phyloP scores from a whole-genome alignment of 2,797 vertebrate genomes.

The Leucoraja ocellata region DNA sequence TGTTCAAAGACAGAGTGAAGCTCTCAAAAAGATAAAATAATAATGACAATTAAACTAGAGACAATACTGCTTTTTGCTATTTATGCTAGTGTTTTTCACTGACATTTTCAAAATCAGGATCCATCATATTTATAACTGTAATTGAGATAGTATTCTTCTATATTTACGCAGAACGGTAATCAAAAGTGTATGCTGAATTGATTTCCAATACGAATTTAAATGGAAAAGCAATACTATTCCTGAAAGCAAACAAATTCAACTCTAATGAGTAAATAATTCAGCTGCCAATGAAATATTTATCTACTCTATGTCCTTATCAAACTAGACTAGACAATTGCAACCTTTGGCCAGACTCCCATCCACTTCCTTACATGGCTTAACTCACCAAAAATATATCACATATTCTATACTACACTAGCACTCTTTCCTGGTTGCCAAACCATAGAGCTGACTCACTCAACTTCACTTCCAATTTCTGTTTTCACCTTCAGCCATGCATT shows the following conservation, averaged over 20 bases:
- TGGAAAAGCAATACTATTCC: not conserved
- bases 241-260: not conserved
- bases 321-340: not conserved
- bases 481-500: not conserved
- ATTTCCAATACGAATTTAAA: conserved; percentile 11
- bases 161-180: not conserved
- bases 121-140: not conserved
- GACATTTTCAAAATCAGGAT: not conserved
- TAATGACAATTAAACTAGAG: conserved; percentile 48
- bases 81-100: not conserved
- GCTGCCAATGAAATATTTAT: not conserved
- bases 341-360: not conserved
- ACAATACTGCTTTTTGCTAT: conserved; percentile 55
- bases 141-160: not conserved
- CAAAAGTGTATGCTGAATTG: not conserved
- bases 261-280: not conserved
- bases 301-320: not conserved
- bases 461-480: not conserved
- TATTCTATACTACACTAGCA: not conserved
- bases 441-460: too few relatives aligned
- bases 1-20: conserved; percentile 47
- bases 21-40: conserved; percentile 46
- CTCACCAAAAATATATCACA: not conserved
- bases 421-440: too few relatives aligned
- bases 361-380: too few relatives aligned